Percentiles rank a stretch among this genome's conserved stretches.
These are phyloP conservation scores for Drosophila ohnishii DNA, from an alignment of 1,140 invertebrate species.

Conservation along the genomic window DNA sequence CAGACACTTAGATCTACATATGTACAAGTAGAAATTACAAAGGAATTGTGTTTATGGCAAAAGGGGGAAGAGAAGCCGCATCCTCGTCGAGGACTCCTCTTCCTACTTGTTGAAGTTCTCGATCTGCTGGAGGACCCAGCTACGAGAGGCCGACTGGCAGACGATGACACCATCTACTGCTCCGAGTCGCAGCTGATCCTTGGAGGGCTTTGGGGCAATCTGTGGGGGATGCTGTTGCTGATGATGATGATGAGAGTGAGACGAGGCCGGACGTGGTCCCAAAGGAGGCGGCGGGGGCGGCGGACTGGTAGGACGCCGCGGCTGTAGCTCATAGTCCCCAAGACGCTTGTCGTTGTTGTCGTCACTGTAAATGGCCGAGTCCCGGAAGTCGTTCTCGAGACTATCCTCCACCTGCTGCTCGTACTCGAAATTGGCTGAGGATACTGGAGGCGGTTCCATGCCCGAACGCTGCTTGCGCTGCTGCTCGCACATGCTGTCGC, in stretches of 20 bases:
- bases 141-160: conserved; percentile 69
- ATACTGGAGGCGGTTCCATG: conserved; percentile 18
- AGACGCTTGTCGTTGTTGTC: conserved; percentile 84
- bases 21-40: conserved; percentile 39
- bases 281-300: conserved; percentile 62
- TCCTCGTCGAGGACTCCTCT: background rate
- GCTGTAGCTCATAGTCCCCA: conserved; percentile 54
- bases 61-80: conserved; percentile 1
- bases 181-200: conserved; percentile 43
- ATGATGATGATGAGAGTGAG: conserved; percentile 1
- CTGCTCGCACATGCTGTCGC: conserved; percentile 84
- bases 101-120: conserved; percentile 80
- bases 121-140: conserved; percentile 81
- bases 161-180: conserved; percentile 46
- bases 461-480: conserved; percentile 52
- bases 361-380: conserved; percentile 93
- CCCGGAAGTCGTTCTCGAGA: conserved; percentile 87
- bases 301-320: conserved; percentile 60
- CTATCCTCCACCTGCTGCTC: conserved; percentile 79
- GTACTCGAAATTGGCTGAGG: conserved; percentile 66
- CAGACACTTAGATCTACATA: conserved; percentile 26
- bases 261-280: conserved; percentile 24
- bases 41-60: conserved; percentile 66
- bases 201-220: conserved; percentile 63
- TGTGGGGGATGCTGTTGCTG: conserved; percentile 34